Evolutionary conservation across 2,113 vertebrate species (phyloP).

Genomic region (Girardinichthys multiradiatus): DNA sequence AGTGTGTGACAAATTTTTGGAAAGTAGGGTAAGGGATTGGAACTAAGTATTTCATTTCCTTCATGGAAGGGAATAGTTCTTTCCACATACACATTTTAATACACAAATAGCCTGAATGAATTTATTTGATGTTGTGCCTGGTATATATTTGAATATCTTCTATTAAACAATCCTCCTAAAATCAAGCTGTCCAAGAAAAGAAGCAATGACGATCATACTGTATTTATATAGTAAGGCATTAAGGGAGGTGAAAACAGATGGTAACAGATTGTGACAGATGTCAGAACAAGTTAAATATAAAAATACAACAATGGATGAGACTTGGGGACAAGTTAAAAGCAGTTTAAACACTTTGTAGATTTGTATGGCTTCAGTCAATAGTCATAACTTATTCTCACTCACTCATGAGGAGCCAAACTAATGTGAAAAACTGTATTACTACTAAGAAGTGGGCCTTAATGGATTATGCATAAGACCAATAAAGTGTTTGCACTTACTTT

Average conservation of each 20-base stretch:
- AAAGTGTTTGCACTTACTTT: constrained; percentile 6
- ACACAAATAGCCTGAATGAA: too few species aligned
- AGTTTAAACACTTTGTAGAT: too few species aligned
- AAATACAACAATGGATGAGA: neutral
- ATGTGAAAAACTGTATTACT: constrained; percentile 8
- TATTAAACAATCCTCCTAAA: constrained; percentile 10
- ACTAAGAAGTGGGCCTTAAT: constrained; percentile 19
- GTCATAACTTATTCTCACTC: neutral
- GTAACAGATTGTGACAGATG: constrained; percentile 22
- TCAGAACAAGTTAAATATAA: constrained; percentile 20
- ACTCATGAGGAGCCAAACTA: neutral
- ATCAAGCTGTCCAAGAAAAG: neutral
- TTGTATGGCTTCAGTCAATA: neutral
- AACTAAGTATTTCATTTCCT: too few species aligned
- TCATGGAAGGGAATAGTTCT: too few species aligned
- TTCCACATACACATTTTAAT: too few species aligned
- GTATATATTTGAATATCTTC: too few species aligned
- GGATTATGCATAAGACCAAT: constrained; percentile 8
- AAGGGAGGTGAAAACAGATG: constrained; percentile 23
- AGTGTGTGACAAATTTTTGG: too few species aligned
- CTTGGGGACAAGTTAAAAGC: too few species aligned
- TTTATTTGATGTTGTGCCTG: too few species aligned
- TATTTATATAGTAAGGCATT: constrained; percentile 9
- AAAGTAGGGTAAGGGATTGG: too few species aligned
- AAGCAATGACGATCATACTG: constrained; percentile 7